phyloP scores from a whole-genome alignment of 2,888 invertebrate species.

The Microplitis manilae region DNA sequence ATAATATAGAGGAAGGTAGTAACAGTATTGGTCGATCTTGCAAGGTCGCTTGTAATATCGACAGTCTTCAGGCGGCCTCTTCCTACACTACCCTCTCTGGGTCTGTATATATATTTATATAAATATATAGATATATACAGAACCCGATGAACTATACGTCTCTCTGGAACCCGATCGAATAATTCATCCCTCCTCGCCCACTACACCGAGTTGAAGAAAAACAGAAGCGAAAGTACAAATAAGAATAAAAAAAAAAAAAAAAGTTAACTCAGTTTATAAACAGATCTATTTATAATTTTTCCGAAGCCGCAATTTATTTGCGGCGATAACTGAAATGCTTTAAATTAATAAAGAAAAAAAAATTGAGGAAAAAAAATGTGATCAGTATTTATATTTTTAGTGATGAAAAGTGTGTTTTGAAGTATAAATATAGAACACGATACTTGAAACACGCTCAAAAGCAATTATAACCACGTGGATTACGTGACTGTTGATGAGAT shows the following conservation, averaged over 20 bases:
- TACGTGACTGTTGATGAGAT: conserved; percentile 23
- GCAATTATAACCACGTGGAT: conserved; percentile 20
- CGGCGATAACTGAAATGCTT: background rate
- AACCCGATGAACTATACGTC: conserved; percentile 14
- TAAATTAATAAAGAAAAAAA: background rate
- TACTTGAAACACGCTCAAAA: conserved; percentile 15
- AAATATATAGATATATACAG: conserved; percentile 11
- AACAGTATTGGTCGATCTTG: conserved; percentile 60
- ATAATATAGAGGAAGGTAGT: conserved; percentile 7
- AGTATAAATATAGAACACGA: background rate
- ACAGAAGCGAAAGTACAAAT: conserved; percentile 10
- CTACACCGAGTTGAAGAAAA: conserved; percentile 3
- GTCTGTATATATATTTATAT: conserved; percentile 4
- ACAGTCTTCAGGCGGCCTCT: conserved; percentile 49
- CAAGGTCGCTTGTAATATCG: conserved; percentile 65
- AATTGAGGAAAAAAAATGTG: background rate
- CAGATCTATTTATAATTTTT: background rate
- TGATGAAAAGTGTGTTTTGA: background rate
- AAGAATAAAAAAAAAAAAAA: conserved; percentile 4
- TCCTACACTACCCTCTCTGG: conserved; percentile 13
- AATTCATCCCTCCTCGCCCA: conserved; percentile 2
- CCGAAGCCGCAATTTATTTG: conserved; percentile 9
- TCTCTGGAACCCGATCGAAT: conserved; percentile 13
- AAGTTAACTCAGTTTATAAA: conserved; percentile 3
- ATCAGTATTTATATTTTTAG: background rate